Evolutionary conservation across 1,140 invertebrate species (phyloP), one percentile per base, ranked within the genome.

Genomic region (Muscidifurax raptorellus): DNA sequence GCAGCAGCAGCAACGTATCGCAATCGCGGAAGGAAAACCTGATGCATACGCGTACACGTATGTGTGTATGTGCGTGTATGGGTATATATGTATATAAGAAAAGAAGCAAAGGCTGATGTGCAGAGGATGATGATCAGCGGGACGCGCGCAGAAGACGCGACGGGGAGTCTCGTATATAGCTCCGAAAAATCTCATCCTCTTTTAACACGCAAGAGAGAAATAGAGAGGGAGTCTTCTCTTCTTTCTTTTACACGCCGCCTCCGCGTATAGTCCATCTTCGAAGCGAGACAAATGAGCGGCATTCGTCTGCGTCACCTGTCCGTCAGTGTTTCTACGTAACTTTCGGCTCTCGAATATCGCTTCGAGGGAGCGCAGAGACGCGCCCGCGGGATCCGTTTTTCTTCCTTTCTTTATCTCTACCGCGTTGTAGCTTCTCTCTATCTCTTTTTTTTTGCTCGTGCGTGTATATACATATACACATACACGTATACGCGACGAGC

Each of bases 221-320:
- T 6, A 59, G 52, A 22, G 52, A 59, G 22, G 18, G 47, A 52
- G 69, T 40, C 18, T 25, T 40, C 27, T 64, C 67, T 32, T n/a
- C n/a, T 13, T 80, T 72, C 64, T 59, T 74, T 80, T 71, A 9
- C 30, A 69, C 10, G 59, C 36, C 69, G 52, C 47, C 40, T 18
- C 59, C 40, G 66, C 76, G 59, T 13, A 64, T 78, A 78, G 64
- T 79, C 44, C 89, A 89, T 90, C 91, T 83, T 90, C 90, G 90
- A 92, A 92, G 85, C 91, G 91, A 93, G 92, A 93, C 91, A 92
- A 93, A 92, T 91, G 91, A 92, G 90, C 90, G 90, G 90, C 90
- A 93, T 93, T 91, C 90, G 90, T 93, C 92, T 92, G 90, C 90
- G 92, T 93, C 92, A 93, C 91, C 91, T 93, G 91, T 92, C 92